phyloP scores from a whole-genome alignment of 2,797 vertebrate species.

The Sebastes melanostomus region DNA sequence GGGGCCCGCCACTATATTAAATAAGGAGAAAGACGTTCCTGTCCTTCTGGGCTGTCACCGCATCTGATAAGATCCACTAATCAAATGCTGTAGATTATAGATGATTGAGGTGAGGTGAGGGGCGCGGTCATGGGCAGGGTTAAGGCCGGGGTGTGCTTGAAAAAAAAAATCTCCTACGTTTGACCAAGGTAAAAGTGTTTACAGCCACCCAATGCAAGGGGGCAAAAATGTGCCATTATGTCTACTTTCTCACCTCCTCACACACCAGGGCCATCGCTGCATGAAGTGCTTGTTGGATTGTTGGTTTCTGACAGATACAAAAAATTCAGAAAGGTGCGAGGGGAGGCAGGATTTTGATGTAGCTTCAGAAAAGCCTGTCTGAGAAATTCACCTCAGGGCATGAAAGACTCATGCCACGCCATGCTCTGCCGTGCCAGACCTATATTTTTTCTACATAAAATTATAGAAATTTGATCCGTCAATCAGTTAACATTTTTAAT shows the following conservation, averaged over 20 bases:
- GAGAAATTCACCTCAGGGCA: neutral
- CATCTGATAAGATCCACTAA: conserved; percentile 36
- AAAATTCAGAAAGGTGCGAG: neutral
- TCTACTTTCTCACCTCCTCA: neutral
- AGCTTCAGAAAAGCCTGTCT: neutral
- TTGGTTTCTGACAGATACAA: neutral
- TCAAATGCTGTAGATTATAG: conserved; percentile 22
- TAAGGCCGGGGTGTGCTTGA: neutral
- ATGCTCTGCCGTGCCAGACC: neutral
- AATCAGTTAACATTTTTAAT: too few relatives aligned
- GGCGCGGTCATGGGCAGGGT: neutral
- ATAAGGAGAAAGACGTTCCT: conserved; percentile 13
- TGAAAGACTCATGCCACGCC: neutral
- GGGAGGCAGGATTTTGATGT: neutral
- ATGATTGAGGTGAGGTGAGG: neutral
- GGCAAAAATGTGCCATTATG: neutral
- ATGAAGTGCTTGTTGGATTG: neutral
- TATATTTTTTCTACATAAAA: neutral
- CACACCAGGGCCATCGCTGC: neutral
- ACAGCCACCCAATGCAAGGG: neutral
- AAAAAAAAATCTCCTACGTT: neutral
- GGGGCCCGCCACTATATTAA: conserved; percentile 1
- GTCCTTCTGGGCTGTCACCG: conserved; percentile 26
- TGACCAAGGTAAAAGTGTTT: neutral
- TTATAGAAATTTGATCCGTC: too few relatives aligned